Evolutionary conservation across 2,797 vertebrate genomes (phyloP), one percentile per base, ranked within the genome.

Genomic region (Falco peregrinus): DNA sequence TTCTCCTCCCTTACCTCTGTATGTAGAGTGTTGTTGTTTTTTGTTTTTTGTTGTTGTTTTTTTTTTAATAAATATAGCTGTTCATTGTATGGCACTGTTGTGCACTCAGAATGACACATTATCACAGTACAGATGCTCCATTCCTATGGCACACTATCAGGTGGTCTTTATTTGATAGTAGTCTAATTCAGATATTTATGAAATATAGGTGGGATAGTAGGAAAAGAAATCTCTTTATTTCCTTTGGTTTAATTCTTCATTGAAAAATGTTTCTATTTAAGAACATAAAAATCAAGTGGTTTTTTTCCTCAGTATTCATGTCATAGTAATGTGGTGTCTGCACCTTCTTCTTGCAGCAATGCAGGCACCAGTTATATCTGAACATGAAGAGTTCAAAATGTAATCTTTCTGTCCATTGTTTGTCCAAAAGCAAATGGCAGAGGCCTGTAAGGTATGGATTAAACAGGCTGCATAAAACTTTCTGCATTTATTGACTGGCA

Each of bases 291-390:
- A 53, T 73, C 2, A 81, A 61, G 41, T n/a, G 9, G 5, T 13
- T 18, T 37, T 53, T 71, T 86, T 53, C 28, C 29, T 80, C 33
- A 41, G 7, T 16, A 29, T 73, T 78, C 3, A 3, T 64, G 11
- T 59, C 29, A 10, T 2, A 53, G 25, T 51, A 35, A 10, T 70
- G 0, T 67, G 53, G 35, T 57, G 24, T 31, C 31, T 84, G 28
- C 0, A 2, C 45, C 17, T 51, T 50, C 31, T 7, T 20, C 13
- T 48, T 45, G 8, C 9, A 41, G 11, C 4, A 45, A 1, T 53
- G 37, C 65, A 71, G 76, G 22, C 50, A 61, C 3, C 18, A 37
- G n/a, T 70, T 78, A 7, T 3, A 17, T 26, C 18, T 59, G 37
- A 84, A 29, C 0, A 0, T 22, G 5, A 37, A 39, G 10, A 14